phyloP scores from a whole-genome alignment of 2,113 vertebrate genomes.

The Cisticola juncidis region DNA sequence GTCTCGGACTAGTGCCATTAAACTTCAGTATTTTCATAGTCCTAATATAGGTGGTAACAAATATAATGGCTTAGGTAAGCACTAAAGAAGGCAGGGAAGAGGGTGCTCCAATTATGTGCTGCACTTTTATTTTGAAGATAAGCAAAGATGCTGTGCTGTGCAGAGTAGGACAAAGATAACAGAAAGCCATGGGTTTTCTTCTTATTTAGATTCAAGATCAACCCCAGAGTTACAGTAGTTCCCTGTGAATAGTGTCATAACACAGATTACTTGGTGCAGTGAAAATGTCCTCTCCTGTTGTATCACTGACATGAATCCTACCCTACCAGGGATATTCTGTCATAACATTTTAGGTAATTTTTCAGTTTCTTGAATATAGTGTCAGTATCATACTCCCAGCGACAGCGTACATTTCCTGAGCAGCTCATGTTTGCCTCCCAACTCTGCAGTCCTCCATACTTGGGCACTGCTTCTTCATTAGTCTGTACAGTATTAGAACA shows the following conservation, averaged over 20 bases:
- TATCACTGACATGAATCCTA: background rate
- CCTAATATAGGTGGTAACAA: background rate
- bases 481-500: background rate
- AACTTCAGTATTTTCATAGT: background rate
- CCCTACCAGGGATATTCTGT: background rate
- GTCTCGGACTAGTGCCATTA: background rate
- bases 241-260: background rate
- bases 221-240: background rate
- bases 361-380: background rate
- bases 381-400: background rate
- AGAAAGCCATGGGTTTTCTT: background rate
- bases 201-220: background rate
- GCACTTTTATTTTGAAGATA: background rate
- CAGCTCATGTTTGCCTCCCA: background rate
- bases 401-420: background rate
- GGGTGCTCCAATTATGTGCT: background rate
- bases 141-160: background rate
- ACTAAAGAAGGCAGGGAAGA: background rate
- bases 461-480: background rate
- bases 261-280: background rate
- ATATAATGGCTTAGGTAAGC: background rate
- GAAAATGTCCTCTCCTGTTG: slow-evolving; percentile 7
- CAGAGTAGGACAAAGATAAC: background rate
- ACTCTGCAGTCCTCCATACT: background rate
- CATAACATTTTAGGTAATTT: background rate